Evolutionary conservation across 1,140 invertebrate species (phyloP), one percentile per base, ranked within the genome.

Genomic region (Tyrophagus putrescentiae): DNA sequence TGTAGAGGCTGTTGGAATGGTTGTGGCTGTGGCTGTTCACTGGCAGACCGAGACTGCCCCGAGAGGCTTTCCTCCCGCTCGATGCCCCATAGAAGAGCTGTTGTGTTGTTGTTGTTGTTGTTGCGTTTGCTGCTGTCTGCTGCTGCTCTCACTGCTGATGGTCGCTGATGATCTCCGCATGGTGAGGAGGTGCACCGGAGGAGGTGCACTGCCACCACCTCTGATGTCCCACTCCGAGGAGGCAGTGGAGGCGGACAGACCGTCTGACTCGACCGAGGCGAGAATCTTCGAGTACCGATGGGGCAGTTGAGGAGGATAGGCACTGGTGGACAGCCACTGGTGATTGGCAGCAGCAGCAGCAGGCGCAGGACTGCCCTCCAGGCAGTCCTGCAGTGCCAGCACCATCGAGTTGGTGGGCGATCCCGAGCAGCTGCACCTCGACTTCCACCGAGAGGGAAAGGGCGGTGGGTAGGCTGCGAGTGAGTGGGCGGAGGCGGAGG

Each of bases 181-280:
- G n/a, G n/a, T n/a, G n/a, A n/a, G n/a, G n/a, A n/a, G n/a, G n/a
- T n/a, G n/a, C n/a, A n/a, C n/a, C n/a, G n/a, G n/a, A n/a, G n/a
- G n/a, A n/a, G n/a, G n/a, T n/a, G n/a, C n/a, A n/a, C 36, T n/a
- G n/a, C n/a, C 36, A 39, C n/a, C 36, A 39, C n/a, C 36, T 13
- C n/a, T 39, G n/a, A 9, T 29, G 5, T 54, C 52, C 13, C 13
- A 54, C 27, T 54, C 13, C n/a, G 48, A 44, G n/a, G 56, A 57
- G 28, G 60, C 33, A 18, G 11, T 27, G 1, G 61, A 23, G 3
- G 62, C 62, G 21, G 66, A 68, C 1, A 68, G 31, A 25, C 65
- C 66, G 48, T 67, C 66, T 45, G 65, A 67, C 39, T 68, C 67
- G 57, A 68, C 64, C 25, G 67, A 68, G 3, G 67, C 67, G 32